Conservation (phyloP, 2,113 vertebrate genomes). For the Lophura nycthemera region DNA sequence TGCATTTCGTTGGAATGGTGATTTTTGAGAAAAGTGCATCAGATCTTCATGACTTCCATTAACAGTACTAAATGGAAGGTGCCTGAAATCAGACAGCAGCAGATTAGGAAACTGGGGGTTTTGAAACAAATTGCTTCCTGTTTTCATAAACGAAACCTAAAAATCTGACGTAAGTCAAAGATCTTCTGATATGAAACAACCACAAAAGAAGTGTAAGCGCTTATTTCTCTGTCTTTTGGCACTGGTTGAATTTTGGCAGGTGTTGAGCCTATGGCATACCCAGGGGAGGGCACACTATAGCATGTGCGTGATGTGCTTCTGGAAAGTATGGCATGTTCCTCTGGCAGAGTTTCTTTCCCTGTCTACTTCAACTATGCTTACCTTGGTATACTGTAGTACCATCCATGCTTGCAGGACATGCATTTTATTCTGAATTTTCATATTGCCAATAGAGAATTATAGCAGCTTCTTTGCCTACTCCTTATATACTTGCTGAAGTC, state of each 20-base stretch:
- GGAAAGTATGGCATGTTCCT: background rate
- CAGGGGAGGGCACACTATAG: background rate
- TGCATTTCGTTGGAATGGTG: background rate
- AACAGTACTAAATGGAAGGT: background rate
- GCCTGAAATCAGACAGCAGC: background rate
- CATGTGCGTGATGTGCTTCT: accelerated
- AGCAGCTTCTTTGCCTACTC: background rate
- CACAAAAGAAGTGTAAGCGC: background rate
- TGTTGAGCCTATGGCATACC: background rate
- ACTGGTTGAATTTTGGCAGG: background rate
- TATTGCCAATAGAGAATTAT: background rate
- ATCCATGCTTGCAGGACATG: background rate
- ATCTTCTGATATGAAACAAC: background rate
- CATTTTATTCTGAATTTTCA: background rate
- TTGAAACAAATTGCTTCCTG: background rate
- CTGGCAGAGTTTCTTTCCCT: background rate
- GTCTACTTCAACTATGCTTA: background rate
- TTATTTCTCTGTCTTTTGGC: background rate
- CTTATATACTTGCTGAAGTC: background rate
- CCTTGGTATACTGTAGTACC: background rate
- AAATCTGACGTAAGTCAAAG: background rate
- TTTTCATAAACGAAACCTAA: background rate
- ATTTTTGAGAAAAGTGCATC: background rate
- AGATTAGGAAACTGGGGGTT: background rate
- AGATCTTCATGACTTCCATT: background rate